Conservation (phyloP, 23 tunicate genomes). For the Phallusia fumigata region DNA sequence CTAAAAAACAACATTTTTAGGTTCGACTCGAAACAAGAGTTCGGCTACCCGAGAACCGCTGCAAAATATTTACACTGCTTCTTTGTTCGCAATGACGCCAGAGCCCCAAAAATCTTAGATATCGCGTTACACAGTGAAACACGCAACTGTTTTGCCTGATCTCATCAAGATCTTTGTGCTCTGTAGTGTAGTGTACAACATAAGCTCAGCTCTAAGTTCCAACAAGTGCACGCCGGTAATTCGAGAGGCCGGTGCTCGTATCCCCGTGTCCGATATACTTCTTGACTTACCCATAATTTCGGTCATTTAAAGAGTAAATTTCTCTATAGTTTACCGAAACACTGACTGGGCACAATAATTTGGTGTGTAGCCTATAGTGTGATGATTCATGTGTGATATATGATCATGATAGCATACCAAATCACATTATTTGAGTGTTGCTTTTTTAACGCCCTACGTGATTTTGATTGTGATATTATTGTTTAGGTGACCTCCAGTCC, state of each 20-base stretch:
- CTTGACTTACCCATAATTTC: constrained; percentile 8
- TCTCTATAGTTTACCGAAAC: neutral
- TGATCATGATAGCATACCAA: too few relatives aligned
- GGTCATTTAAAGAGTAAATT: neutral
- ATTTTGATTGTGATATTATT: too few relatives aligned
- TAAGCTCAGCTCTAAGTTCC: neutral
- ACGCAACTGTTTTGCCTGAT: constrained; percentile 9
- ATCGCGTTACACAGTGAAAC: neutral
- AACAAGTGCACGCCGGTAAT: constrained; percentile 1
- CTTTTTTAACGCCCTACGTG: too few relatives aligned
- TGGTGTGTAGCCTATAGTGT: too few relatives aligned
- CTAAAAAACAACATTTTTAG: too few relatives aligned
- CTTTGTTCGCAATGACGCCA: constrained; percentile 8
- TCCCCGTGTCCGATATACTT: constrained; percentile 16
- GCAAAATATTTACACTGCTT: constrained; percentile 4
- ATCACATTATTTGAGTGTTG: too few relatives aligned
- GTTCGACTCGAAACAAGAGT: too few relatives aligned
- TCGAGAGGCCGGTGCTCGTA: constrained; percentile 18
- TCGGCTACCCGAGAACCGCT: neutral
- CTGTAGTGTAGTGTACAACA: neutral
- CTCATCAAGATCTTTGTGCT: constrained; percentile 8
- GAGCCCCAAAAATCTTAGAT: neutral
- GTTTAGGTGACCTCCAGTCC: too few relatives aligned
- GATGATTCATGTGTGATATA: too few relatives aligned
- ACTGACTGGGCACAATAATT: too few relatives aligned